phyloP scores from a whole-genome alignment of 1,140 invertebrate genomes.

The Samia ricini region DNA sequence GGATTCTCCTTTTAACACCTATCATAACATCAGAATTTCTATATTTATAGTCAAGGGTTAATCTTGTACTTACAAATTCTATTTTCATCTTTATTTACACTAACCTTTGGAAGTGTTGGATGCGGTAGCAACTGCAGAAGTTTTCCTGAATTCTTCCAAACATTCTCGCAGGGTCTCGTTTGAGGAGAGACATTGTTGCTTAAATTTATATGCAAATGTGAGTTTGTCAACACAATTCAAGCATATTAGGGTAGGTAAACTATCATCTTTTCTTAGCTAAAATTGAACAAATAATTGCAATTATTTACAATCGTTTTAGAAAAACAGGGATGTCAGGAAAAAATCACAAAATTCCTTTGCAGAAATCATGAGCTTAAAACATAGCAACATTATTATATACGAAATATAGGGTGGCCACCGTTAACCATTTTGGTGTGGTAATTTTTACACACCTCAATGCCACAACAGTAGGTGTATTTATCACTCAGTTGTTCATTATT shows the following conservation, averaged over 20 bases:
- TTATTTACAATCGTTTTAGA: slow-evolving; percentile 17
- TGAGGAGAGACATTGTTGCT: slow-evolving; percentile 71
- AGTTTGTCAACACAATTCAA: slow-evolving; percentile 72
- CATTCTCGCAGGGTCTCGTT: slow-evolving; percentile 74
- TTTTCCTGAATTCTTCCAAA: slow-evolving; percentile 67
- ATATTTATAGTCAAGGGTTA: too few species aligned
- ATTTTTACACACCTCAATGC: slow-evolving; percentile 75
- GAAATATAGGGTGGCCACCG: slow-evolving; percentile 76
- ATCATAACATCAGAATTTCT: too few species aligned
- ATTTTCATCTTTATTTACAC: neutral
- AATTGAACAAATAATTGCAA: slow-evolving; percentile 32
- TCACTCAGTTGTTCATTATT: slow-evolving; percentile 78
- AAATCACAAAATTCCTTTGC: slow-evolving; percentile 42
- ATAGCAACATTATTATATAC: slow-evolving; percentile 74
- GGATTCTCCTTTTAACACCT: too few species aligned
- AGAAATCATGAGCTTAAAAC: slow-evolving; percentile 42
- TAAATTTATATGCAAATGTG: slow-evolving; percentile 73
- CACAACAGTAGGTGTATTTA: slow-evolving; percentile 78
- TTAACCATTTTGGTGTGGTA: slow-evolving; percentile 72
- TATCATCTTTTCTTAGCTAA: slow-evolving; percentile 70
- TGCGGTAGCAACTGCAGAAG: slow-evolving; percentile 41
- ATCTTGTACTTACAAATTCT: too few species aligned
- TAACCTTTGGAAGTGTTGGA: slow-evolving; percentile 33
- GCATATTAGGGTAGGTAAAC: slow-evolving; percentile 72
- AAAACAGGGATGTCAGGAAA: slow-evolving; percentile 64